These are phyloP conservation scores for Tenthredo notha DNA, from an alignment of 2,888 invertebrate genomes.

Conservation along the genomic window DNA sequence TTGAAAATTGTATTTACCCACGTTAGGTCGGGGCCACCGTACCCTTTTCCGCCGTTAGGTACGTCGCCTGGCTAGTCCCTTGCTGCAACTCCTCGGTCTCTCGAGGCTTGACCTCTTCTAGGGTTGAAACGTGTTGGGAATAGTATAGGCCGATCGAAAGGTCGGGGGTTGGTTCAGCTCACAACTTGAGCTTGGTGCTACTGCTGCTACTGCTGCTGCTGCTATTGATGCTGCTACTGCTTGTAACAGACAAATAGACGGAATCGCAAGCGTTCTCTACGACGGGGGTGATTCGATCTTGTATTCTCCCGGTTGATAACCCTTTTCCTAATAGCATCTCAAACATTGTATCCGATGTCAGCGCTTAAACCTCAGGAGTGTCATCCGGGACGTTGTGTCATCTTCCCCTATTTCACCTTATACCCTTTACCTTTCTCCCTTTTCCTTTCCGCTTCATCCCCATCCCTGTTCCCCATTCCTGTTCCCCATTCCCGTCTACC, in stretches of 20 bases:
- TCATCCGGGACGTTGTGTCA: conserved; percentile 49
- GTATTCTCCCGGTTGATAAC: conserved; percentile 27
- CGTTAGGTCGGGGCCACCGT: conserved; percentile 7
- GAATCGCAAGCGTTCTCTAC: not conserved
- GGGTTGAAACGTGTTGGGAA: conserved; percentile 37
- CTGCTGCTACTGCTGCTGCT: not conserved
- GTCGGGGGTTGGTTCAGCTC: not conserved
- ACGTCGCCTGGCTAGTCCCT: conserved; percentile 6
- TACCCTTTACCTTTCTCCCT: conserved; percentile 27
- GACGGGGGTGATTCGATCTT: not conserved
- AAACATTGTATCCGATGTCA: conserved; percentile 52
- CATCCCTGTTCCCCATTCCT: not conserved
- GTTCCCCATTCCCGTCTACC: not conserved
- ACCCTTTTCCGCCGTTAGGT: conserved; percentile 37
- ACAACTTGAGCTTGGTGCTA: not conserved
- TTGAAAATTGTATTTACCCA: conserved; percentile 46
- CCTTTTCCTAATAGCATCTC: conserved; percentile 50
- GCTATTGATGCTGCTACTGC: not conserved
- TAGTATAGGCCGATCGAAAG: conserved; percentile 7
- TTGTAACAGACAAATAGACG: conserved; percentile 4
- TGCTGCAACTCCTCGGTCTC: conserved; percentile 29
- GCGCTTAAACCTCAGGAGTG: conserved; percentile 47
- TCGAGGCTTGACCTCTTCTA: conserved; percentile 42
- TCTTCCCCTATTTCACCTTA: conserved; percentile 46
- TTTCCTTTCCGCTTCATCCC: conserved; percentile 27